These are phyloP conservation scores for Stigmatopora argus DNA, from an alignment of 2,113 vertebrate genomes.

Conservation along the genomic window DNA sequence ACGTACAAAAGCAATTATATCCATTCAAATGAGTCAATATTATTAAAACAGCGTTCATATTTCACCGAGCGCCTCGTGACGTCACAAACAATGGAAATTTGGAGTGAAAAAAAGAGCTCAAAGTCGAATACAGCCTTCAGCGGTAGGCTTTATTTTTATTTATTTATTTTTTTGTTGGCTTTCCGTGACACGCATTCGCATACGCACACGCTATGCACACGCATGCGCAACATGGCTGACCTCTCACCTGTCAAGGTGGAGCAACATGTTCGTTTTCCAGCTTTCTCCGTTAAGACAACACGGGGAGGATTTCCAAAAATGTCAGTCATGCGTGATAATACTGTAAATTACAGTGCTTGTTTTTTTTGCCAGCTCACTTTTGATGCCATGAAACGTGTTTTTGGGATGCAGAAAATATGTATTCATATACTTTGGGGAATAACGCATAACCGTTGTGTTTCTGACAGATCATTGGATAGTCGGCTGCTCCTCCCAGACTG, in stretches of 20 bases:
- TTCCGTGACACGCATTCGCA: constrained; percentile 45
- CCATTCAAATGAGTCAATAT: neutral
- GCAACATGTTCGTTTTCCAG: constrained; percentile 19
- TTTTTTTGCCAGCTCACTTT: neutral
- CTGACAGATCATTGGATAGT: too few relatives aligned
- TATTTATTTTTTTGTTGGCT: constrained; percentile 37
- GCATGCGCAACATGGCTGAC: constrained; percentile 29
- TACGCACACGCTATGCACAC: neutral
- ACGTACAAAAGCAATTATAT: neutral
- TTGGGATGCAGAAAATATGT: too few relatives aligned
- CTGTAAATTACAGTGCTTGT: neutral
- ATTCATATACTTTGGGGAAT: too few relatives aligned
- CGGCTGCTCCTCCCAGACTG: too few relatives aligned
- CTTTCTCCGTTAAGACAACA: neutral
- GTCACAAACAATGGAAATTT: constrained; percentile 68
- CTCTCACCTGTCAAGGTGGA: constrained; percentile 67
- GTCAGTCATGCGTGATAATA: too few relatives aligned
- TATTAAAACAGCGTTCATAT: neutral
- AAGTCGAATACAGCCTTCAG: constrained; percentile 63
- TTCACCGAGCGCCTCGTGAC: constrained; percentile 19
- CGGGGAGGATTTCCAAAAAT: neutral
- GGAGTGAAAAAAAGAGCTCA: constrained; percentile 54
- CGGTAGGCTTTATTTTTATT: constrained; percentile 20
- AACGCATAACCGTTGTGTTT: too few relatives aligned
- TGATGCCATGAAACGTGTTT: too few relatives aligned